Conservation (phyloP, 2,888 invertebrate species). For the Xylota segnis region DNA sequence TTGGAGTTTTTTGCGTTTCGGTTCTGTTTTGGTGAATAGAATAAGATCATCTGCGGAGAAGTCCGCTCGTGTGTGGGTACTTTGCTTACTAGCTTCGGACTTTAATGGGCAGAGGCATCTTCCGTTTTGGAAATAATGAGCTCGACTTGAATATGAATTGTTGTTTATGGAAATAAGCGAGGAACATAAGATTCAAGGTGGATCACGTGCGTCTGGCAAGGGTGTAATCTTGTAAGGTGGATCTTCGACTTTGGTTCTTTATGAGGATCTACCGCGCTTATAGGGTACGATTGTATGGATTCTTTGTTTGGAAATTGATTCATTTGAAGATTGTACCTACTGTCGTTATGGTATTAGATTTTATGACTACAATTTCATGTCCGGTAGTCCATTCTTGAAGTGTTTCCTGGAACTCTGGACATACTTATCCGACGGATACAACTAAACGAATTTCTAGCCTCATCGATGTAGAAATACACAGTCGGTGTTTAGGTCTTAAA, state of each 20-base stretch:
- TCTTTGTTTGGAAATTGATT: background rate
- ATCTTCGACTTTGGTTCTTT: background rate
- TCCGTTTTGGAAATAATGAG: slow-evolving; percentile 74
- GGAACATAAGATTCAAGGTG: slow-evolving; percentile 10
- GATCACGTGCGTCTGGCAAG: background rate
- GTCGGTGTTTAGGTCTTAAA: too few species aligned
- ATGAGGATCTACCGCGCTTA: background rate
- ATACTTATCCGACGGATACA: too few species aligned
- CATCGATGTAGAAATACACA: too few species aligned
- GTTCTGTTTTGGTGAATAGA: slow-evolving; percentile 44
- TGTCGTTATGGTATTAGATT: too few species aligned
- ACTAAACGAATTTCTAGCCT: too few species aligned
- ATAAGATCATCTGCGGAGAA: slow-evolving; percentile 55
- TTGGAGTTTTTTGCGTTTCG: slow-evolving; percentile 42
- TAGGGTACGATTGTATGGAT: background rate
- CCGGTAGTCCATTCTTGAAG: too few species aligned
- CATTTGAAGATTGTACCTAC: too few species aligned
- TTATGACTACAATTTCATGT: too few species aligned
- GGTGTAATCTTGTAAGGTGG: slow-evolving; percentile 11
- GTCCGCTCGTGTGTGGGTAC: background rate
- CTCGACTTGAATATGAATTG: slow-evolving; percentile 70
- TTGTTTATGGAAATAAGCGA: slow-evolving; percentile 59
- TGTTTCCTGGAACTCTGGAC: too few species aligned
- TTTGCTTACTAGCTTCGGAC: slow-evolving; percentile 30
- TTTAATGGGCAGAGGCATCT: slow-evolving; percentile 50